These are phyloP conservation scores for Pherbina coryleti DNA, from an alignment of 2,888 invertebrate genomes.

Conservation along the genomic window DNA sequence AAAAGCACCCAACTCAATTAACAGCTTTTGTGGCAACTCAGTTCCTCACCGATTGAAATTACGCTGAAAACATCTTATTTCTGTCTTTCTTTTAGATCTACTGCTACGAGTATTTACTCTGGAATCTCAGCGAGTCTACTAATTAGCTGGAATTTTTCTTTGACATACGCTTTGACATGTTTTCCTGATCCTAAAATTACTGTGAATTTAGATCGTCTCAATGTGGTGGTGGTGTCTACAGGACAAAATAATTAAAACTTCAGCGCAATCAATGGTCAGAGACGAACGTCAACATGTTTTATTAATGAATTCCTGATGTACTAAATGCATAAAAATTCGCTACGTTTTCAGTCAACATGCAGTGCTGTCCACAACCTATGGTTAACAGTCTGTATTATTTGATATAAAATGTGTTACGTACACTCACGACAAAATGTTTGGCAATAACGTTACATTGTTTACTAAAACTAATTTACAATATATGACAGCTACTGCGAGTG, in stretches of 20 bases:
- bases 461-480: too few species aligned
- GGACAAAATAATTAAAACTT: constrained; percentile 10
- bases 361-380: neutral
- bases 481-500: too few species aligned
- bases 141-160: constrained; percentile 18
- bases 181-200: neutral
- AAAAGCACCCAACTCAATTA: neutral
- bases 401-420: too few species aligned
- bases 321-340: neutral
- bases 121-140: neutral
- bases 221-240: neutral
- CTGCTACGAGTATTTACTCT: neutral
- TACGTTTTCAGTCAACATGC: neutral
- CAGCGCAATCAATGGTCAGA: neutral
- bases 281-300: neutral
- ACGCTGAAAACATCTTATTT: neutral
- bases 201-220: neutral
- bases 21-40: neutral
- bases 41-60: neutral
- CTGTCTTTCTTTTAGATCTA: neutral
- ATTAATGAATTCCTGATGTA: neutral
- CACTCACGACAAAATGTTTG: too few species aligned
- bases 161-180: neutral
- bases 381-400: neutral
- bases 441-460: too few species aligned